phyloP scores from a whole-genome alignment of 1,140 invertebrate genomes.

The Antheraea mylitta region DNA sequence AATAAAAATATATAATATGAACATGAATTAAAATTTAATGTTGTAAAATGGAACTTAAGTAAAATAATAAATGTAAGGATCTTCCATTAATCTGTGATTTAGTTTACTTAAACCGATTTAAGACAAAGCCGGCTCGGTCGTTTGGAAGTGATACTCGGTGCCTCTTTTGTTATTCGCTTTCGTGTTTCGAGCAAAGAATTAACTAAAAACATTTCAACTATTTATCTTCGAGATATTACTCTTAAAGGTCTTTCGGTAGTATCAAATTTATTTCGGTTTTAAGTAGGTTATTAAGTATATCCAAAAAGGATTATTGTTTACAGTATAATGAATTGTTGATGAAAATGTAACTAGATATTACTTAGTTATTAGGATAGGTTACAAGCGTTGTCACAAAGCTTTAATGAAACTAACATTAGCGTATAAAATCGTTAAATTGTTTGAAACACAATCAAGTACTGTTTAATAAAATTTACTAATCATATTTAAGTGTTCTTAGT shows the following conservation, averaged over 20 bases:
- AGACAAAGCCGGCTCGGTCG: neutral
- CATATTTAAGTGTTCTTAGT: too few relatives aligned
- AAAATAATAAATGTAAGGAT: neutral
- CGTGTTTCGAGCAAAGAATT: neutral
- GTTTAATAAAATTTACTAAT: too few relatives aligned
- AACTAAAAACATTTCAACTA: neutral
- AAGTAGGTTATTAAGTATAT: too few relatives aligned
- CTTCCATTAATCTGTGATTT: neutral
- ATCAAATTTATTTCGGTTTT: too few relatives aligned
- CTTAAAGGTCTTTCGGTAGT: neutral
- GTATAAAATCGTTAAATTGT: too few relatives aligned
- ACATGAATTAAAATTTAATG: neutral
- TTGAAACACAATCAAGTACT: too few relatives aligned
- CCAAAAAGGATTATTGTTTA: too few relatives aligned
- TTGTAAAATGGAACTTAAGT: neutral
- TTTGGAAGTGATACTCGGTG: slow-evolving; percentile 3
- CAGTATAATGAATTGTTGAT: too few relatives aligned
- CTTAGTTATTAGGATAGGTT: too few relatives aligned
- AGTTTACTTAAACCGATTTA: neutral
- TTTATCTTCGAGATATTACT: neutral
- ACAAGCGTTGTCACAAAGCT: too few relatives aligned
- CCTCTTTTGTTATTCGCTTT: neutral
- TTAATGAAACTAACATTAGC: too few relatives aligned
- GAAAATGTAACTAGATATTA: too few relatives aligned
- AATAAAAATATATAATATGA: neutral